A percentile compares a stretch with the other conserved stretches of the same genome.
These are phyloP conservation scores for Ophiodon elongatus DNA, from an alignment of 2,113 vertebrate species.

Conservation along the genomic window DNA sequence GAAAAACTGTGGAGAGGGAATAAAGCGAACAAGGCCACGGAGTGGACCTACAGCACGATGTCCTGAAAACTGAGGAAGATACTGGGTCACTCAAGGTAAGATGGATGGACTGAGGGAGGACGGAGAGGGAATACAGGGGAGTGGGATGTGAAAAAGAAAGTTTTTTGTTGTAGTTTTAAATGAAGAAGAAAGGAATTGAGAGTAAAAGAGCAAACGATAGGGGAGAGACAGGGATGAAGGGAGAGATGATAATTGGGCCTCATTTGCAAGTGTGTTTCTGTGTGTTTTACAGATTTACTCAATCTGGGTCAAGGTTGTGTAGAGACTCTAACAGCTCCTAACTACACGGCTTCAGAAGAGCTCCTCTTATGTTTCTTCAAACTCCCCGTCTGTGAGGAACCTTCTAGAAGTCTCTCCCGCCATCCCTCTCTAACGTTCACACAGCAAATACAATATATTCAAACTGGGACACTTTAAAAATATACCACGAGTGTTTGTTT, in stretches of 20 bases:
- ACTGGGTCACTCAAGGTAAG: slow-evolving; percentile 54
- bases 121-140: slow-evolving; percentile 15
- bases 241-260: slow-evolving; percentile 51
- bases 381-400: not conserved
- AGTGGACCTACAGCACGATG: slow-evolving; percentile 23
- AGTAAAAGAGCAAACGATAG: not conserved
- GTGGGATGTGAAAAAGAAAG: not conserved
- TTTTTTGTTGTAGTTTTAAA: not conserved
- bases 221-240: not conserved
- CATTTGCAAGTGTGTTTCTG: slow-evolving; percentile 35
- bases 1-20: slow-evolving; percentile 24
- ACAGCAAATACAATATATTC: not conserved
- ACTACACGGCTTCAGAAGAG: not conserved
- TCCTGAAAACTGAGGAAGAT: slow-evolving; percentile 43
- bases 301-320: slow-evolving; percentile 80
- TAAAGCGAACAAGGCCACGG: slow-evolving; percentile 46
- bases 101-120: slow-evolving; percentile 48
- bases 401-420: too few species aligned
- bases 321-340: slow-evolving; percentile 10
- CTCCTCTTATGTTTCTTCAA: slow-evolving; percentile 14
- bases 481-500: not conserved
- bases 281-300: slow-evolving; percentile 42
- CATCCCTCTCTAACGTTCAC: not conserved
- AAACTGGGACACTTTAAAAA: not conserved
- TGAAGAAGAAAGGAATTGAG: slow-evolving; percentile 7